These are phyloP conservation scores for Bubo bubo DNA, from an alignment of 2,113 vertebrate genomes.

Conservation along the genomic window DNA sequence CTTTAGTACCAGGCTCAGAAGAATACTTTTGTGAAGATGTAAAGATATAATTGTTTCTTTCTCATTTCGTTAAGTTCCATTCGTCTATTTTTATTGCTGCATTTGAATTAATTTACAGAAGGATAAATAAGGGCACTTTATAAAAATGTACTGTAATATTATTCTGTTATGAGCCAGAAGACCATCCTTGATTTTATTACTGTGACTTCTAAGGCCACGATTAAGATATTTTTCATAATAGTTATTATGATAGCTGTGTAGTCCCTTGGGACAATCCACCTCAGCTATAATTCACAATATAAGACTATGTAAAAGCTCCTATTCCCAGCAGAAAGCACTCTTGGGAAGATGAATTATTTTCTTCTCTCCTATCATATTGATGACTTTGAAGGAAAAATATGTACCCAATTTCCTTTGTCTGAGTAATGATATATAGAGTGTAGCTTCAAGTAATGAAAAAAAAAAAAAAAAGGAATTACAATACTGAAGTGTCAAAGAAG, in stretches of 20 bases:
- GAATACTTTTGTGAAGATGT: not conserved
- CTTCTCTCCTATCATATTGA: not conserved
- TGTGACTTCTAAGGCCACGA: constrained; percentile 13
- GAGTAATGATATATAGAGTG: not conserved
- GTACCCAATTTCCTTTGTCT: not conserved
- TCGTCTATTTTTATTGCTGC: not conserved
- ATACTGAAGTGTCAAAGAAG: not conserved
- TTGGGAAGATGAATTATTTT: not conserved
- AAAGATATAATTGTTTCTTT: not conserved
- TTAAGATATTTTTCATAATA: not conserved
- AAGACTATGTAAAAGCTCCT: not conserved
- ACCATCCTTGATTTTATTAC: constrained; percentile 6
- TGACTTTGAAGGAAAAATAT: constrained; percentile 7
- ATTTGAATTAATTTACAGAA: constrained; percentile 32
- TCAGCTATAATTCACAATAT: not conserved
- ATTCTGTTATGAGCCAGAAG: constrained; percentile 24
- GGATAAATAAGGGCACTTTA: constrained; percentile 46
- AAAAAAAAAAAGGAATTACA: not conserved
- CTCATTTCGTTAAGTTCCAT: not conserved
- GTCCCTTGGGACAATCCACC: not conserved
- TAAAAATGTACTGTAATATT: constrained; percentile 48
- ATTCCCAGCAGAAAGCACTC: not conserved
- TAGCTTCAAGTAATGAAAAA: not conserved
- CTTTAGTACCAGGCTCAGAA: not conserved
- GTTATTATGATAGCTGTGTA: not conserved